Base-by-base conservation (phyloP, 2,888 invertebrate genomes). In the Epistrophella euchroma region DNA sequence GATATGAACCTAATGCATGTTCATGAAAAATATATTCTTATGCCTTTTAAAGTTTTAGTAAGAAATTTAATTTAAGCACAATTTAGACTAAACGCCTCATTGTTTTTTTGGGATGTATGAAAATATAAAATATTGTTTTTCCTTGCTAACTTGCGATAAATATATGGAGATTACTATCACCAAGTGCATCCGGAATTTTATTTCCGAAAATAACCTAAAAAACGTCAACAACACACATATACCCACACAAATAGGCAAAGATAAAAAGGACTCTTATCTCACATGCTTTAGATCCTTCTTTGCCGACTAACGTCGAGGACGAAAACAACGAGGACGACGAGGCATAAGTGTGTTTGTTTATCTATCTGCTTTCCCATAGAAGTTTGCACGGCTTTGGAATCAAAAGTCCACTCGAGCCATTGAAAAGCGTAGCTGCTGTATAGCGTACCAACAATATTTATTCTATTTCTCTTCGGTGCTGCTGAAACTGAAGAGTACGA, bases 321-420 rank as follows among this genome's bases (percentile, higher is more conserved):
- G 13, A 45, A 4, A 45, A 64, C 28, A 45, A 45, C 64, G 7
- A 32, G 17, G 56, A 37, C 37, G n/a, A 25, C 66, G 35, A 47
- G 47, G 66, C 66, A 66, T 47, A 66, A 47, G 35, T 47, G 47
- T 66, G 47, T 66, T 66, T 66, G 66, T 66, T 66, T 66, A 47
- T 66, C 32, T 66, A 47, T 66, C 32, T 43, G 66, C 66, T 66
- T 64, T 15, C 19, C 28, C 66, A 47, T 47, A 66, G 45, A 66
- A 47, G 66, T 66, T 66, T 32, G 66, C 47, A 66, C 66, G 32
- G 66, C 60, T 66, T 66, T 66, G 32, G 66, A 66, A 47, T 47
- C 66, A 66, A 66, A 66, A 66, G 66, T 66, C 66, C 66, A 66
- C 66, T 66, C 45, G 47, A 47, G 66, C 45, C 66, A 52, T 47